Evolutionary conservation across 1,140 invertebrate species (phyloP).

Genomic region (Oryzaephilus surinamensis): DNA sequence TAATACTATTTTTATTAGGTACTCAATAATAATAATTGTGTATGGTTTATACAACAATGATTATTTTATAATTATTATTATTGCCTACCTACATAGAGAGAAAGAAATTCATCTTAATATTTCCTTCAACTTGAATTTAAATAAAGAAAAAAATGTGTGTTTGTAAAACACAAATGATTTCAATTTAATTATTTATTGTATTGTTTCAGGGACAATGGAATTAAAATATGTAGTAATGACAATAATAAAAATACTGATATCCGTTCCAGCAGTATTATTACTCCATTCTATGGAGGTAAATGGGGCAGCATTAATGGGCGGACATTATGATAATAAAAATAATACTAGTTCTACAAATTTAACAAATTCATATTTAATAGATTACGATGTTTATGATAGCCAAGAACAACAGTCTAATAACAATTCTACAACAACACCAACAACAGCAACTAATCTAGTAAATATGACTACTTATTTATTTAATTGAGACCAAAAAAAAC

Average conservation of each 20-base stretch:
- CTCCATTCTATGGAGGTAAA: constrained; percentile 11
- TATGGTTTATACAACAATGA: too few species aligned
- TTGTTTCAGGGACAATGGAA: constrained; percentile 25
- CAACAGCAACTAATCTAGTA: not conserved
- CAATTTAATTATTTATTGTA: too few species aligned
- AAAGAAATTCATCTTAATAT: not conserved
- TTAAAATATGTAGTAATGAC: constrained; percentile 28
- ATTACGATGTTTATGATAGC: not conserved
- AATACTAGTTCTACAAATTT: too few species aligned
- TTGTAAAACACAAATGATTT: too few species aligned
- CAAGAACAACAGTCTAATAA: too few species aligned
- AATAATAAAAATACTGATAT: constrained; percentile 32
- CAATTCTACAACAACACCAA: too few species aligned
- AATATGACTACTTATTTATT: not conserved
- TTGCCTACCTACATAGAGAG: too few species aligned
- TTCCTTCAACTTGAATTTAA: not conserved
- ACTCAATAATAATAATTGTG: too few species aligned
- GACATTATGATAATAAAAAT: constrained; percentile 24
- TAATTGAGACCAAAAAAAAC: too few species aligned
- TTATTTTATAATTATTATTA: too few species aligned
- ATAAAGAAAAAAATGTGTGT: not conserved
- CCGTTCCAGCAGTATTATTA: constrained; percentile 23
- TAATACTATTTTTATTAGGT: too few species aligned
- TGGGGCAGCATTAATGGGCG: constrained; percentile 28
- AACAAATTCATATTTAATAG: not conserved